A percentile compares a stretch with the other conserved stretches of the same genome.
These are phyloP conservation scores for Fundulus diaphanus DNA, from an alignment of 2,797 vertebrate species.

Conservation along the genomic window DNA sequence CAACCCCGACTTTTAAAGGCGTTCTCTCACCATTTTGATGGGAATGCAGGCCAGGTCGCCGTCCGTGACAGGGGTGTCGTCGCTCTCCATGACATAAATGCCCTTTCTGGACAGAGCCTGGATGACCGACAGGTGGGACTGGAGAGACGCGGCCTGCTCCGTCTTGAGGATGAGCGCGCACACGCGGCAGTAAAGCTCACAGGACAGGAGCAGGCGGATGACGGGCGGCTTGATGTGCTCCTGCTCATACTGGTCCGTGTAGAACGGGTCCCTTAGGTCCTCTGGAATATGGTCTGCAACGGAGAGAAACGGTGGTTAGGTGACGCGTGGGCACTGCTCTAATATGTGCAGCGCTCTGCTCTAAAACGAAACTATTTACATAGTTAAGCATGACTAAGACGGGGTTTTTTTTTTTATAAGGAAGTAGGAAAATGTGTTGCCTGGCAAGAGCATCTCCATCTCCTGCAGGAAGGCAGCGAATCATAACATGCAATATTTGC, in stretches of 20 bases:
- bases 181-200: constrained; percentile 96
- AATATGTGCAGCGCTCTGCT: background rate
- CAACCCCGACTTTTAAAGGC: background rate
- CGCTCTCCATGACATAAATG: constrained; percentile 96
- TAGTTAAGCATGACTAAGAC: background rate
- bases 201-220: constrained; percentile 91
- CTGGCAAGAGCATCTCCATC: background rate
- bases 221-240: constrained; percentile 98
- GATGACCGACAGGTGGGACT: constrained; percentile 94
- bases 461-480: constrained; percentile 13
- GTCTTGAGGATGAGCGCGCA: constrained; percentile 95
- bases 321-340: constrained; percentile 1
- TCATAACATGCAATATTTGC: constrained; percentile 28
- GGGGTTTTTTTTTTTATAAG: background rate
- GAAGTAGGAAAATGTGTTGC: background rate
- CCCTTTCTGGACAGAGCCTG: constrained; percentile 95
- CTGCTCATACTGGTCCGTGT: constrained; percentile 97
- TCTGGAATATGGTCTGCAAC: constrained; percentile 93
- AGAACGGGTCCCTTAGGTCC: constrained; percentile 95
- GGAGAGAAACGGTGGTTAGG: constrained; percentile 1
- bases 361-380: background rate
- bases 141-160: constrained; percentile 91
- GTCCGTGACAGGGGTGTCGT: constrained; percentile 91
- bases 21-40: constrained; percentile 95
- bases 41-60: constrained; percentile 88